Conservation (phyloP, 30 jellyfish, hydroid and myxozoan species). For the Chrysaora quinquecirrha region DNA sequence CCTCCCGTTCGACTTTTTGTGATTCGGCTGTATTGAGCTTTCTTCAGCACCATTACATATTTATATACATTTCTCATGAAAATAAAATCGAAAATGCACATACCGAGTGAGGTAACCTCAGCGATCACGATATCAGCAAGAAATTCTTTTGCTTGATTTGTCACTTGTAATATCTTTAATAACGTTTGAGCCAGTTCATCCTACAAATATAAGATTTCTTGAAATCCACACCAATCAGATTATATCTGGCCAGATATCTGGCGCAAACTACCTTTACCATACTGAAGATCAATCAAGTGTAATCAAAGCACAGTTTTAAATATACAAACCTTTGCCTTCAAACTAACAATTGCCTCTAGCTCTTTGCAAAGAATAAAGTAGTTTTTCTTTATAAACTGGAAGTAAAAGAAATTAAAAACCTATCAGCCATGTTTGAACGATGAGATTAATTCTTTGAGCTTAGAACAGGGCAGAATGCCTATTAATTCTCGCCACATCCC, state of each 20-base stretch:
- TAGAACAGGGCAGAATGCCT: too few species aligned
- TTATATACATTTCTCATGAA: too few species aligned
- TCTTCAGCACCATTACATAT: too few species aligned
- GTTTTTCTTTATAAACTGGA: conserved; percentile 52
- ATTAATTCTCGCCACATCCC: too few species aligned
- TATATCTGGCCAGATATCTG: too few species aligned
- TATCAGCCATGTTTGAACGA: too few species aligned
- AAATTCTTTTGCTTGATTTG: conserved; percentile 75
- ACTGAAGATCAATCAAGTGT: too few species aligned
- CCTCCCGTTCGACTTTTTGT: too few species aligned
- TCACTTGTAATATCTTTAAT: conserved; percentile 79
- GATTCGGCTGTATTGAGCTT: too few species aligned
- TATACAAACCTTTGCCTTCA: conserved; percentile 73
- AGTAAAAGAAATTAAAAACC: neutral
- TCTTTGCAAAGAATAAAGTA: conserved; percentile 65
- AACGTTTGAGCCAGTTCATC: conserved; percentile 91
- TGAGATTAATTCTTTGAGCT: too few species aligned
- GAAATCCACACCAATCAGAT: too few species aligned
- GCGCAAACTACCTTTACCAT: too few species aligned
- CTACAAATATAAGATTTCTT: neutral
- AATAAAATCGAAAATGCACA: neutral
- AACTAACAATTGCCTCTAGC: conserved; percentile 67
- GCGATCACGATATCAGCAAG: conserved; percentile 83
- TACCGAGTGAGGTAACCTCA: conserved; percentile 78
- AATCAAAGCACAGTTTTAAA: neutral